These are phyloP conservation scores for Semibalanus balanoides DNA, from an alignment of 1,140 invertebrate species.

Conservation along the genomic window DNA sequence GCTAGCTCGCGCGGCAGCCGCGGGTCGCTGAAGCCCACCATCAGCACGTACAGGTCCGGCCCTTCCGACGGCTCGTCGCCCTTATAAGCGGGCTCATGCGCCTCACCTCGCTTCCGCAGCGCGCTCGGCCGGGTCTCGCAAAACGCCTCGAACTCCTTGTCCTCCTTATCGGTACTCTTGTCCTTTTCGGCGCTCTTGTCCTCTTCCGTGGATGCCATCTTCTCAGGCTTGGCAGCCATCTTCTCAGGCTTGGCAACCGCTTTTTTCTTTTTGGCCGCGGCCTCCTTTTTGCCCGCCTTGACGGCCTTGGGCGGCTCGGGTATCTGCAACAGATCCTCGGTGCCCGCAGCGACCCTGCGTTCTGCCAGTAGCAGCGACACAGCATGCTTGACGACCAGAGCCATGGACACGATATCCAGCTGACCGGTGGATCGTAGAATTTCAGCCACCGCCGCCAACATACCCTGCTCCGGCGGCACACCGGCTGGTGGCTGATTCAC, in stretches of 20 bases:
- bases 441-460: not conserved
- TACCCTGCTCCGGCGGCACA: not conserved
- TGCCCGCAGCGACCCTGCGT: too few species aligned
- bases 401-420: not conserved
- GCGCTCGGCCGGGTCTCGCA: not conserved
- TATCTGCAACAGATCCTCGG: not conserved
- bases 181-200: not conserved
- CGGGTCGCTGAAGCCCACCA: not conserved
- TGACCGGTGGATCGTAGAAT: not conserved
- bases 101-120: not conserved
- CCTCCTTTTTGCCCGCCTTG: not conserved
- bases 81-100: not conserved
- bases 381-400: not conserved
- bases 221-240: not conserved
- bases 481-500: too few species aligned
- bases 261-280: not conserved
- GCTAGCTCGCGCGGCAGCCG: not conserved
- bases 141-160: not conserved
- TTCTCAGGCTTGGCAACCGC: not conserved
- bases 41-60: not conserved
- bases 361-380: not conserved
- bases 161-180: not conserved
- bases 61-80: not conserved
- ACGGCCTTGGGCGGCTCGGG: not conserved
- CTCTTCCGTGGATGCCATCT: not conserved